Conservation (phyloP, 2,113 vertebrate species). For the Prionailurus bengalensis region DNA sequence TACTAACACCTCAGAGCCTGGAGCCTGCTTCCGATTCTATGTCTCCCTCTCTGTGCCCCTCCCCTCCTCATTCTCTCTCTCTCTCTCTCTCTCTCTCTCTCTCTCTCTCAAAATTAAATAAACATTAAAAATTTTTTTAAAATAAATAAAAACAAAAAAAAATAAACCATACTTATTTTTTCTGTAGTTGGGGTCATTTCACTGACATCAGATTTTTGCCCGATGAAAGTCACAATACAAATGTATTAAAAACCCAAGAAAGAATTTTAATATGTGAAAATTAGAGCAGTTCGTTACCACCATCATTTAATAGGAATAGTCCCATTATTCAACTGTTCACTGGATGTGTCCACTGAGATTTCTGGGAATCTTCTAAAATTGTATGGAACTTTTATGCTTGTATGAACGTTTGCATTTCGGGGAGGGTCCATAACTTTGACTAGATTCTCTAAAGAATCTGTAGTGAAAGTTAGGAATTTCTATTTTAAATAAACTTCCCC, state of each 20-base stretch:
- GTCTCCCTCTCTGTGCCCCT: too few species aligned
- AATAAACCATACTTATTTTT: background rate
- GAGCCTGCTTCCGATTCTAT: too few species aligned
- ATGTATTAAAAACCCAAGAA: background rate
- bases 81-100: too few species aligned
- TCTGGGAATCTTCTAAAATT: background rate
- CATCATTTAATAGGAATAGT: background rate
- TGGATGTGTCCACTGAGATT: background rate
- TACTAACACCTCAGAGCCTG: too few species aligned
- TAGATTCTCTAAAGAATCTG: background rate
- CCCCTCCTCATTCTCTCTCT: too few species aligned
- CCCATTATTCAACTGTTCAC: background rate
- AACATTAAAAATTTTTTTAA: too few species aligned
- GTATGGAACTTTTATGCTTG: background rate
- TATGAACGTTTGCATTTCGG: background rate
- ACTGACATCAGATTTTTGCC: slow-evolving; percentile 22
- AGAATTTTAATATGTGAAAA: background rate
- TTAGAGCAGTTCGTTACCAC: background rate
- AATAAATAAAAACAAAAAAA: too few species aligned
- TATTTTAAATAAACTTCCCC: background rate
- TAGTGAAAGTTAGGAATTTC: background rate
- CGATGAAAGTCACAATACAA: slow-evolving; percentile 43
- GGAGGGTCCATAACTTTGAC: background rate
- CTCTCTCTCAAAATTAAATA: too few species aligned
- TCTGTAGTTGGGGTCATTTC: background rate